phyloP scores from a whole-genome alignment of 1,140 invertebrate genomes.

The Apis florea region DNA sequence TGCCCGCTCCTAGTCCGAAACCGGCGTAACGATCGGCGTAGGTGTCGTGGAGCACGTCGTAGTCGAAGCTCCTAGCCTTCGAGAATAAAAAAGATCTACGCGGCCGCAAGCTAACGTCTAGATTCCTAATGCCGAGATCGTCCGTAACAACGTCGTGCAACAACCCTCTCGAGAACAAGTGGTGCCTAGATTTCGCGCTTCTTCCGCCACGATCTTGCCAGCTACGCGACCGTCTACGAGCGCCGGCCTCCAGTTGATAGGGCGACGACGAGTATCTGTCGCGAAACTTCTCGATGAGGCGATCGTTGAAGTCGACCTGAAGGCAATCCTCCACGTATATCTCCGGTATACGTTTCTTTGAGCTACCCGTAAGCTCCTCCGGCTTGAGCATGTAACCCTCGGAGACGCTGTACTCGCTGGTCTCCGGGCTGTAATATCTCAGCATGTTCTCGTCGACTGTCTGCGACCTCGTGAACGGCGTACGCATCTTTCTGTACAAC shows the following conservation, averaged over 20 bases:
- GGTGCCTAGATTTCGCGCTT: conserved; percentile 21
- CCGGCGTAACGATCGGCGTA: conserved; percentile 53
- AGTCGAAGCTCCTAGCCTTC: conserved; percentile 70
- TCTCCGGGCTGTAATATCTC: conserved; percentile 75
- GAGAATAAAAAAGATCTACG: conserved; percentile 70
- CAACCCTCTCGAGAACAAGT: conserved; percentile 42
- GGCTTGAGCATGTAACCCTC: conserved; percentile 74
- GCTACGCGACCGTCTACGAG: conserved; percentile 66
- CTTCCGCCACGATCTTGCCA: conserved; percentile 65
- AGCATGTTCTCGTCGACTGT: conserved; percentile 78
- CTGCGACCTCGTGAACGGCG: conserved; percentile 78
- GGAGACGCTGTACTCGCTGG: conserved; percentile 76
- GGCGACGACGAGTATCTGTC: conserved; percentile 56
- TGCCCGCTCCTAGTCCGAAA: conserved; percentile 22
- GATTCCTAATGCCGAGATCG: conserved; percentile 53
- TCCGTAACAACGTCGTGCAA: conserved; percentile 35
- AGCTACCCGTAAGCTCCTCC: conserved; percentile 60
- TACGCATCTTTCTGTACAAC: conserved; percentile 79
- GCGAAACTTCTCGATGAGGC: conserved; percentile 72
- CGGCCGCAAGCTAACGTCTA: conserved; percentile 61
- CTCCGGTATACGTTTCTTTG: conserved; percentile 72
- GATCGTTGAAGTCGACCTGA: conserved; percentile 72
- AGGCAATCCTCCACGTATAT: conserved; percentile 77
- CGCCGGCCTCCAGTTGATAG: conserved; percentile 25
- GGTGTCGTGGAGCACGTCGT: conserved; percentile 69